These are phyloP conservation scores for Gila orcuttii DNA, from an alignment of 2,113 vertebrate genomes.

Conservation along the genomic window DNA sequence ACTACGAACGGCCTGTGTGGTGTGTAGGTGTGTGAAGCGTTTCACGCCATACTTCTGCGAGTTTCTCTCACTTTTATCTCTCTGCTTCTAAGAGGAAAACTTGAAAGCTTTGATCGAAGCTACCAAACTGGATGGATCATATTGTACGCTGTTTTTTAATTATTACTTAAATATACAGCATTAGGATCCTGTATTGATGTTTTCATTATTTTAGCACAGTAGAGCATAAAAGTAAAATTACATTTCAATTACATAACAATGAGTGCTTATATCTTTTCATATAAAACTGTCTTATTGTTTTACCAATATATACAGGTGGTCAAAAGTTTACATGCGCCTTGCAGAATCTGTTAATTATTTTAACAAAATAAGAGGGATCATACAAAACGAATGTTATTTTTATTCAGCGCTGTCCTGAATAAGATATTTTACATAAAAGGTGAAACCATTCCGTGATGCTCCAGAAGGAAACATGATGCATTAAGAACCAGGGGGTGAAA, in stretches of 20 bases:
- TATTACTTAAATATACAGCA: not conserved
- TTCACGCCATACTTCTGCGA: constrained; percentile 60
- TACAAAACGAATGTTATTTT: not conserved
- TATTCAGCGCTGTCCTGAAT: not conserved
- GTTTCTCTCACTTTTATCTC: constrained; percentile 48
- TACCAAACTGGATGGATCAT: not conserved
- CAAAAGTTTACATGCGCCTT: too few relatives aligned
- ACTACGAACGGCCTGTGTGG: constrained; percentile 67
- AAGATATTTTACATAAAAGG: not conserved
- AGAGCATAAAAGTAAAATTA: too few relatives aligned
- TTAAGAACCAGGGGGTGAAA: too few relatives aligned
- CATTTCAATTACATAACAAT: too few relatives aligned
- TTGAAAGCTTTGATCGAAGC: not conserved
- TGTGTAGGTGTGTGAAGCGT: constrained; percentile 73
- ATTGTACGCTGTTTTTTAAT: not conserved
- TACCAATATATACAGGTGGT: too few relatives aligned
- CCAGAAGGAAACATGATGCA: too few relatives aligned
- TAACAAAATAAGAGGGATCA: too few relatives aligned
- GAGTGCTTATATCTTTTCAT: too few relatives aligned
- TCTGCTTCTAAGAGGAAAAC: not conserved
- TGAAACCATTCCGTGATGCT: too few relatives aligned
- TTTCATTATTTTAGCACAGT: too few relatives aligned
- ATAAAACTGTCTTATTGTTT: too few relatives aligned
- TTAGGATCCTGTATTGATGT: not conserved
- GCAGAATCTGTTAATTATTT: too few relatives aligned